Conservation (phyloP, 92 coral and sea anemone genomes). For the Scolanthus callimorphus region DNA sequence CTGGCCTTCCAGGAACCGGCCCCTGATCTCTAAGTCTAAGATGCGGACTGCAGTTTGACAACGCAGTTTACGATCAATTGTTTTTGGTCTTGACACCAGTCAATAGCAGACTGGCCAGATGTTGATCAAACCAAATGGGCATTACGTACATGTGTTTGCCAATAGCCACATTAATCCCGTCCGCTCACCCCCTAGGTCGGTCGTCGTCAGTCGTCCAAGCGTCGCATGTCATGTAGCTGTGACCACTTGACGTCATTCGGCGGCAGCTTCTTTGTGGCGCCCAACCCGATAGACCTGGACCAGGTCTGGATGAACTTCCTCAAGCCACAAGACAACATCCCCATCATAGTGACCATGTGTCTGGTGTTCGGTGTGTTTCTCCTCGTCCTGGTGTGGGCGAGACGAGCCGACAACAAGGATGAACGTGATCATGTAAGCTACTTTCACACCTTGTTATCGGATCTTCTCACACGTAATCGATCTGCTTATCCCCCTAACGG, state of each 20-base stretch:
- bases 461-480: no score
- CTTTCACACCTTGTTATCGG: no score
- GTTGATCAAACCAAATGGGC: no score
- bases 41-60: no score
- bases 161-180: no score
- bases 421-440: conserved; percentile 30
- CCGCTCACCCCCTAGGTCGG: conserved; percentile 15
- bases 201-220: conserved; percentile 18
- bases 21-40: no score
- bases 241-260: conserved; percentile 88
- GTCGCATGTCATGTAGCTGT: conserved; percentile 57
- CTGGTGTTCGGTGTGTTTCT: conserved; percentile 45
- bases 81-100: no score
- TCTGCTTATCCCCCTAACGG: no score
- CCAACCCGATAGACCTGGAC: conserved; percentile 83
- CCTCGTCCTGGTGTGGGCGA: conserved; percentile 64
- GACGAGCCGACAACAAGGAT: conserved; percentile 74
- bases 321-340: conserved; percentile 63
- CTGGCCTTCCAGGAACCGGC: no score
- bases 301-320: conserved; percentile 68
- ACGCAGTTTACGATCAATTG: no score
- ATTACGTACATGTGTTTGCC: no score
- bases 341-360: conserved; percentile 64
- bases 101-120: no score
- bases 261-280: conserved; percentile 73